phyloP scores from a whole-genome alignment of 2,113 vertebrate genomes.

The Spermophilus dauricus region DNA sequence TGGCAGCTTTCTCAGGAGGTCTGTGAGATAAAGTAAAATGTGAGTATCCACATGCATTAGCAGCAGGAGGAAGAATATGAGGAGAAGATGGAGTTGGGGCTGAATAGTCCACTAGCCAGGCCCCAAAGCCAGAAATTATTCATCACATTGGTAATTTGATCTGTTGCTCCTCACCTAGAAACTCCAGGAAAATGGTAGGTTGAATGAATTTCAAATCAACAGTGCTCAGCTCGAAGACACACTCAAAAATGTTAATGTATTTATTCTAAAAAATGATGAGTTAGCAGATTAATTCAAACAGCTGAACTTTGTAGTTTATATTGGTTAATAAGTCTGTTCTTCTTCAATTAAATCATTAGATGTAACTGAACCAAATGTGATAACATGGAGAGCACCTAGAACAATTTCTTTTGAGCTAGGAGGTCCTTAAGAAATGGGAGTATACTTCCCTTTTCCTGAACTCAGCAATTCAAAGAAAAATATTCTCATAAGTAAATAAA shows the following conservation, averaged over 20 bases:
- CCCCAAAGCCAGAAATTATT: not conserved
- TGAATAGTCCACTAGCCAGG: not conserved
- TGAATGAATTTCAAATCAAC: conserved; percentile 41
- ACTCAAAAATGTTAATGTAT: not conserved
- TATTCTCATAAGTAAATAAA: not conserved
- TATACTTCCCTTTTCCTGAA: not conserved
- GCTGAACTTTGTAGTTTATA: not conserved
- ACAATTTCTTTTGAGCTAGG: not conserved
- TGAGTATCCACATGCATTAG: not conserved
- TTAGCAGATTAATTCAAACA: conserved; percentile 19
- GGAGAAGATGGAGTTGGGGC: not conserved
- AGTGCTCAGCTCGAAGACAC: not conserved
- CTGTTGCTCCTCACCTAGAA: not conserved
- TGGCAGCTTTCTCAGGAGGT: not conserved
- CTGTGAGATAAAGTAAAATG: not conserved
- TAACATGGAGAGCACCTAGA: not conserved
- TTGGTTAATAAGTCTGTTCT: not conserved
- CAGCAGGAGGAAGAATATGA: not conserved
- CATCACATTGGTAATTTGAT: not conserved
- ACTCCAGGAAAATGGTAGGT: not conserved
- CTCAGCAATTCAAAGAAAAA: conserved; percentile 47
- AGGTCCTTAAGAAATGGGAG: not conserved
- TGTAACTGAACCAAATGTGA: not conserved
- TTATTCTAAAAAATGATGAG: not conserved
- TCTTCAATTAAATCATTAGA: conserved; percentile 19